A percentile compares a stretch with the other conserved stretches of the same genome.
phyloP scores from a whole-genome alignment of 2,797 vertebrate species.

The Aulostomus chinensis region DNA sequence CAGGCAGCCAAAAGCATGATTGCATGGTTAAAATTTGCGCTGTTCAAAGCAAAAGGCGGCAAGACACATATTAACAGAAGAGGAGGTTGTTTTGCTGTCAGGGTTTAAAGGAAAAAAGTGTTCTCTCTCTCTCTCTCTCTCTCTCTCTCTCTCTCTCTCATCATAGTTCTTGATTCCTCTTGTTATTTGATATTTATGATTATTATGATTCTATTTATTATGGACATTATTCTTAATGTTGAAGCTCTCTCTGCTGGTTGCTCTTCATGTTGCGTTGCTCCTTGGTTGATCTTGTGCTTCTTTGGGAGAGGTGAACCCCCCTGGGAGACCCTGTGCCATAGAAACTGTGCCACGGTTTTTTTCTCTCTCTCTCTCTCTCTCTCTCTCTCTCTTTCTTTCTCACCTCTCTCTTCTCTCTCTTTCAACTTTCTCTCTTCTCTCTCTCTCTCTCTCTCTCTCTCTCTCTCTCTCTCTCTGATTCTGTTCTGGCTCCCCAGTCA shows the following conservation, averaged over 20 bases:
- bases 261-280: constrained; percentile 74
- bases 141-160: too few relatives aligned
- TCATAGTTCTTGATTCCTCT: constrained; percentile 76
- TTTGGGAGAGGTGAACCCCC: constrained; percentile 74
- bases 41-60: constrained; percentile 68
- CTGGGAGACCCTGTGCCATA: constrained; percentile 73
- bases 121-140: too few relatives aligned
- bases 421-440: constrained; percentile 57
- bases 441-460: constrained; percentile 25
- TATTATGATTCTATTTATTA: constrained; percentile 79
- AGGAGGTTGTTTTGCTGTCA: constrained; percentile 57
- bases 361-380: constrained; percentile 57
- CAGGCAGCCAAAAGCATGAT: constrained; percentile 80
- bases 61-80: constrained; percentile 64
- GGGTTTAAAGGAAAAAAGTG: constrained; percentile 73
- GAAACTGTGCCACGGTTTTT: constrained; percentile 70
- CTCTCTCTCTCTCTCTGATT: constrained; percentile 57
- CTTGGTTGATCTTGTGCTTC: constrained; percentile 80
- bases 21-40: constrained; percentile 80
- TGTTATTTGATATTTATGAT: constrained; percentile 79
- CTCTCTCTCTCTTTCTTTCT: constrained; percentile 45
- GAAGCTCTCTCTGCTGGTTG: constrained; percentile 78
- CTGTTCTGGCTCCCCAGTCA: constrained; percentile 76
- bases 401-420: constrained; percentile 19
- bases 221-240: constrained; percentile 78